Conservation (phyloP, 2,113 vertebrate species). For the Rafetus swinhoei region DNA sequence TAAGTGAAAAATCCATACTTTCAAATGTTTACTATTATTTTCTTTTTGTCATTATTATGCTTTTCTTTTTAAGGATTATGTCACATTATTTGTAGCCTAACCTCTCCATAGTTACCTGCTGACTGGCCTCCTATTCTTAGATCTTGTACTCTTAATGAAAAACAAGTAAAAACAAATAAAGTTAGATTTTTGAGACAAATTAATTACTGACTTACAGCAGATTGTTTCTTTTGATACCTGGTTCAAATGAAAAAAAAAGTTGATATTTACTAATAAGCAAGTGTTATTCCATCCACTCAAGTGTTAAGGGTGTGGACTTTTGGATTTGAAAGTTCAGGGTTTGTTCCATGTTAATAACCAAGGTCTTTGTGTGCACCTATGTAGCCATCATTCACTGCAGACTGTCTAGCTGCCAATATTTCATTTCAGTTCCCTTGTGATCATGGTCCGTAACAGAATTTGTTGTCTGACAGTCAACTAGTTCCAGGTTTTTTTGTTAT, state of each 20-base stretch:
- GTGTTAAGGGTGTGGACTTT: background rate
- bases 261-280: background rate
- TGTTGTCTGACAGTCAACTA: background rate
- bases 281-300: background rate
- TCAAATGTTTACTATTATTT: accelerated
- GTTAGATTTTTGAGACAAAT: background rate
- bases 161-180: background rate
- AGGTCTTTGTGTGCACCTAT: background rate
- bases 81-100: background rate
- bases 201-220: background rate
- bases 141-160: background rate
- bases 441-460: background rate
- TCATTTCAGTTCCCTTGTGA: background rate
- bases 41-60: background rate
- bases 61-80: background rate
- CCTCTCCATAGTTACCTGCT: background rate
- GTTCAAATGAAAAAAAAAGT: background rate
- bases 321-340: background rate
- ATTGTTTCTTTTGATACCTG: background rate
- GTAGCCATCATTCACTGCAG: background rate
- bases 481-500: background rate
- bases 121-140: background rate
- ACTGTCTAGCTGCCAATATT: background rate
- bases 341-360: background rate
- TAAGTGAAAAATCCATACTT: background rate